Base-by-base conservation (phyloP, 2,113 vertebrate genomes). In the Mormoops blainvillei region DNA sequence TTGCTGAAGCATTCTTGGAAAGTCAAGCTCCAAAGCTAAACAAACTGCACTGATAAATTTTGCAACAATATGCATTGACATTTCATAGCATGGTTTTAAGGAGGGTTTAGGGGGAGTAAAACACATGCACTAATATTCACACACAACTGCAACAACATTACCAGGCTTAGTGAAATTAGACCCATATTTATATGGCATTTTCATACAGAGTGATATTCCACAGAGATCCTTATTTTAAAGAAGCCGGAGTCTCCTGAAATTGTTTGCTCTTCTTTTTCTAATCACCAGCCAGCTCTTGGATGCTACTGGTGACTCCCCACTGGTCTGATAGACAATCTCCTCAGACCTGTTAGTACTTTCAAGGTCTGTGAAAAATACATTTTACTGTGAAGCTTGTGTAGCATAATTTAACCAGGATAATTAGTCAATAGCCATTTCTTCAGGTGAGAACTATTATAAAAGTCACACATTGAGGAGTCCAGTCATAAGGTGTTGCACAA, bases 1-100 rank as follows among this genome's bases (percentile, higher is more conserved):
- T 0, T 82, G 68, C 68, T 94, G 81, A 88, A 89, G 41, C 78
- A 67, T 94, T 97, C 94, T 97, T 96, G 90, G 87, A 85, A 96
- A 92, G 95, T 78, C 58, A 73, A 61, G 70, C 76, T 89, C 78
- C 36, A 87, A 94, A 94, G 31, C 65, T 94, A 94, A 94, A 80
- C 48, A 96, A 96, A 82, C 36, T 95, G 20, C 38, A 74, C 22
- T 61, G 78, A 68, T 70, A 65, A 10, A 48, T 81, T 84, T 89
- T 94, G 63, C 65, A 76, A 50, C 15, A 77, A 26, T 52, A 43
- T 28, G 71, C 70, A 50, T 28, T 87, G 86, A 76, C 2, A 70
- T 85, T 76, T 83, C 76, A 76, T 45, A 94, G 36, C 19, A 38
- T 16, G 18, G 4, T 61, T 45, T 0, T 68, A 48, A 84, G 41